These are phyloP conservation scores for Agrilus planipennis DNA, from an alignment of 1,140 invertebrate species.

Conservation along the genomic window DNA sequence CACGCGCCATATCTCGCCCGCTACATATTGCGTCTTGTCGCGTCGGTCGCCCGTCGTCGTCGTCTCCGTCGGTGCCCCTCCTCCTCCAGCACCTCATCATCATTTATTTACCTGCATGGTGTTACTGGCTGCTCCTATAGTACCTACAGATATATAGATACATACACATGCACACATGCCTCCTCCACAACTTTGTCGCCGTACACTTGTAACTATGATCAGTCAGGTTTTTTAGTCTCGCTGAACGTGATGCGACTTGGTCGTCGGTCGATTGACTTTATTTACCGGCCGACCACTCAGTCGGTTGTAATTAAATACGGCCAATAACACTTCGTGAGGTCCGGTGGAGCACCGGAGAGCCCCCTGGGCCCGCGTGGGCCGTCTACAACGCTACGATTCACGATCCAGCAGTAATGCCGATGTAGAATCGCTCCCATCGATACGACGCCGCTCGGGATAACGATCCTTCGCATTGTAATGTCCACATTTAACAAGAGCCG, in stretches of 20 bases:
- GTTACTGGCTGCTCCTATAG: too few species aligned
- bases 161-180: too few species aligned
- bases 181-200: too few species aligned
- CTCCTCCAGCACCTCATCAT: too few species aligned
- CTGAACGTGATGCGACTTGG: constrained; percentile 10
- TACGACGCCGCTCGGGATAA: constrained; percentile 27
- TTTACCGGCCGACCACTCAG: too few species aligned
- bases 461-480: constrained; percentile 33
- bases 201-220: constrained; percentile 8
- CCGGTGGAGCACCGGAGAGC: constrained; percentile 8
- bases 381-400: constrained; percentile 25
- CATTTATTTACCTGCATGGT: too few species aligned
- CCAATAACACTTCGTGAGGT: constrained; percentile 10
- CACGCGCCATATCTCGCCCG: constrained; percentile 19
- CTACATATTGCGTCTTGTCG: constrained; percentile 21
- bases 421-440: constrained; percentile 29
- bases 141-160: too few species aligned
- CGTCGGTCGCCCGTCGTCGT: constrained; percentile 10
- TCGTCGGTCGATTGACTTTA: too few species aligned
- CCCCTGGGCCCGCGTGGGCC: constrained; percentile 18
- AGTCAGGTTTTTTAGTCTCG: constrained; percentile 11
- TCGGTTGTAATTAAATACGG: constrained; percentile 9
- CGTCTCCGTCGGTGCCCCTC: too few species aligned
- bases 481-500: constrained; percentile 31
- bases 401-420: constrained; percentile 33